Evolutionary conservation across 2,797 vertebrate genomes (phyloP), one percentile per base, ranked within the genome.

Genomic region (Lerista edwardsae): DNA sequence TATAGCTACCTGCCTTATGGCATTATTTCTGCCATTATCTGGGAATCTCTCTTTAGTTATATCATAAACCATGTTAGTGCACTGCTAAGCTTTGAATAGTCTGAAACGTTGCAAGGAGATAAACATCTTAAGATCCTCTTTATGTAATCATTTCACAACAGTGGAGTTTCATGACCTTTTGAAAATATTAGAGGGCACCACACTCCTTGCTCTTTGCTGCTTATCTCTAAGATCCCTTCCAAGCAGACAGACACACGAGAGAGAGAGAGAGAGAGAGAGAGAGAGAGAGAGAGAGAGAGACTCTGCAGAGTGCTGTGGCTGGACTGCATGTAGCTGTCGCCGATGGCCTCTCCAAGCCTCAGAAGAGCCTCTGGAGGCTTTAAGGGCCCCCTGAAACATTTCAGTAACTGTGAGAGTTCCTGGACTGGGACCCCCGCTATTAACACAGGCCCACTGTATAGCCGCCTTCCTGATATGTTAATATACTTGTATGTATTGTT

Each of bases 81-180:
- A 80, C 29, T 29, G 76, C 23, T 84, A 87, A 90, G 71, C 68
- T 65, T 34, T 83, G 6, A 61, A 67, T 74, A 36, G 12, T 69
- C 68, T 77, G 39, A 68, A 82, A 1, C 27, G 71, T 41, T 82
- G 4, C 31, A 8, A 39, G 64, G 1, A 4, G 34, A 65, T 36
- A 81, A 84, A 34, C 78, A 78, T 83, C 41, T 82, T 29, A 79
- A 85, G 71, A 23, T 57, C 69, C 57, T 79, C 41, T 84, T 31
- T 80, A 75, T 7, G 41, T 68, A 64, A 86, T 31, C 59, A 29
- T 71, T 83, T 72, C 88, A 81, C 21, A 41, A 41, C 31, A 62
- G n/a, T 36, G 19, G 57, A 64, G 79, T 71, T 23, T 87, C 86
- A 2, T 73, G 83, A 84, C 83, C 67, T 84, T 79, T 2, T 79